A percentile compares a stretch with the other conserved stretches of the same genome.
Conservation (phyloP, 2,888 invertebrate species). For the Drosophila neutralis region DNA sequence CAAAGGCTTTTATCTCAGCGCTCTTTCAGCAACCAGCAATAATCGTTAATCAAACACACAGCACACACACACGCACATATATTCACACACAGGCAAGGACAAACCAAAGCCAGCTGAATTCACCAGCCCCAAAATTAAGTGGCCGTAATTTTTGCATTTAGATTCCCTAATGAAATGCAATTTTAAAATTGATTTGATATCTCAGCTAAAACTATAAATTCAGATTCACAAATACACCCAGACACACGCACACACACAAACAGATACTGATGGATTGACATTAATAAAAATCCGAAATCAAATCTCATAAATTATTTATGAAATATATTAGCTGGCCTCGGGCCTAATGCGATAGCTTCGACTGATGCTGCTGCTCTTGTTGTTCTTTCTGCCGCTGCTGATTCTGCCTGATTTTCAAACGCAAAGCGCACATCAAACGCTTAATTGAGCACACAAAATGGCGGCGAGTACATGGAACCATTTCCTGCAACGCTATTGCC, state of each 20-base stretch:
- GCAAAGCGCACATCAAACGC: slow-evolving; percentile 62
- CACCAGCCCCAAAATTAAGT: slow-evolving; percentile 25
- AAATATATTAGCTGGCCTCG: slow-evolving; percentile 43
- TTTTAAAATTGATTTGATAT: slow-evolving; percentile 50
- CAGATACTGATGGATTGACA: slow-evolving; percentile 26
- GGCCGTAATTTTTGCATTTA: slow-evolving; percentile 31
- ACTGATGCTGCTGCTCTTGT: neutral
- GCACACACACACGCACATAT: neutral
- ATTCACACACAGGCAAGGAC: neutral
- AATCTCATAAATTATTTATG: slow-evolving; percentile 63
- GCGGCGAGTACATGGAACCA: slow-evolving; percentile 45
- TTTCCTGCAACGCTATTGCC: slow-evolving; percentile 43
- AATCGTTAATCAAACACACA: slow-evolving; percentile 5
- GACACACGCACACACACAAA: neutral
- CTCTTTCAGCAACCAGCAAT: slow-evolving; percentile 1
- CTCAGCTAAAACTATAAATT: slow-evolving; percentile 50
- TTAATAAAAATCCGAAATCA: slow-evolving; percentile 57
- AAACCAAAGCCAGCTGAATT: slow-evolving; percentile 8
- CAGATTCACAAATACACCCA: neutral
- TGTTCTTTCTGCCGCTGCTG: neutral
- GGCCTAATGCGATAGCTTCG: slow-evolving; percentile 18
- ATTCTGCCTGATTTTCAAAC: slow-evolving; percentile 50
- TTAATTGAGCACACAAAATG: slow-evolving; percentile 62
- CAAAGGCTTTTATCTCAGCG: slow-evolving; percentile 20
- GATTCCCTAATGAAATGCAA: slow-evolving; percentile 54